phyloP scores from a whole-genome alignment of 2,888 invertebrate genomes.

The Drosophila yooni region DNA sequence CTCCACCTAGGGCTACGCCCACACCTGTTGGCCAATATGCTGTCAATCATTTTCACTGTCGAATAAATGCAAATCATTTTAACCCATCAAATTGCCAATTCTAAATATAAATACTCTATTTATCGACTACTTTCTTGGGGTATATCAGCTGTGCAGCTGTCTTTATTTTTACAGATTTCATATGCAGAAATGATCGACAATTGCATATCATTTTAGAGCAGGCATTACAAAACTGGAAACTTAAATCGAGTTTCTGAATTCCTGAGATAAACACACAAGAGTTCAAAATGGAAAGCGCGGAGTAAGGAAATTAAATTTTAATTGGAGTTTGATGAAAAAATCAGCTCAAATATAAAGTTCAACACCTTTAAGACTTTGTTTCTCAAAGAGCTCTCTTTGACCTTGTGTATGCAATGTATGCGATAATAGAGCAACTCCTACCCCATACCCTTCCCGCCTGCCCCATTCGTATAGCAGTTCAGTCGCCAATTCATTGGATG shows the following conservation, averaged over 20 bases:
- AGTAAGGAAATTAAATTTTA: neutral
- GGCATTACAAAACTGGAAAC: neutral
- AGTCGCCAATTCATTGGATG: slow-evolving; percentile 20
- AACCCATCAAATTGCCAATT: slow-evolving; percentile 34
- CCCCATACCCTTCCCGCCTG: neutral
- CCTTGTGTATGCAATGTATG: neutral
- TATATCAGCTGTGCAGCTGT: neutral
- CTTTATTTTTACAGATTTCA: no score
- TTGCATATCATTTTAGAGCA: neutral
- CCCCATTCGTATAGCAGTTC: neutral
- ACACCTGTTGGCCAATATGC: slow-evolving; percentile 27
- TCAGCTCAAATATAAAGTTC: neutral
- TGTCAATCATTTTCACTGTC: slow-evolving; percentile 49
- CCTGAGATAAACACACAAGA: neutral
- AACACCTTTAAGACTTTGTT: neutral
- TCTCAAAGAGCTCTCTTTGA: neutral
- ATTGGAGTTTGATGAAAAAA: neutral
- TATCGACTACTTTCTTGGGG: neutral
- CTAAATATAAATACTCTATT: no score
- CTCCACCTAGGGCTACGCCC: neutral
- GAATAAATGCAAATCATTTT: slow-evolving; percentile 49
- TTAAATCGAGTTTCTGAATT: neutral
- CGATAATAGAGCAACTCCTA: neutral
- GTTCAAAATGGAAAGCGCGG: no score
- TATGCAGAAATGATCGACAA: neutral